Evolutionary conservation across 2,888 invertebrate species (phyloP), one percentile per base, ranked within the genome.

Genomic region (Synergus umbraculus): DNA sequence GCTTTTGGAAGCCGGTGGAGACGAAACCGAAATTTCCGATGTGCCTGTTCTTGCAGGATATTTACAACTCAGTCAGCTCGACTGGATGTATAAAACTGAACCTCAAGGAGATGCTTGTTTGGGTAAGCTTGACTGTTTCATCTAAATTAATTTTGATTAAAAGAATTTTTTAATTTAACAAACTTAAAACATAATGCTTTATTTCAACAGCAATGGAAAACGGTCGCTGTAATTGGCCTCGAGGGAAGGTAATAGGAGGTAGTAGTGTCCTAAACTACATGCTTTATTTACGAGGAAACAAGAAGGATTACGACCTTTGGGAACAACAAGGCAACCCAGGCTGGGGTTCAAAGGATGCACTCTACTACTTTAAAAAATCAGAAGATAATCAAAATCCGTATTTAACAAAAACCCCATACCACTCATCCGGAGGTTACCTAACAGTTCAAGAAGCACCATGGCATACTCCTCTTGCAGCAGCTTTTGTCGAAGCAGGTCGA

Each of bases 61-160:
- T 89, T 93, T 98, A 78, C 97, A 98, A 91, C 93, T 97, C 12
- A 97, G 97, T 83, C 95, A 97, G 89, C 93, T 98, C 77, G 98
- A 98, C 91, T 98, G 98, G 98, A 96, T 97, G 89, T 98, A 97
- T 91, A 98, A 98, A 92, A 97, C 97, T 1, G 98, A 98, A 90
- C 97, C 98, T 0, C 96, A 97, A 87, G 96, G 96, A 64, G 96
- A 94, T 7, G 94, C 95, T 18, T 97, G 97, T 90, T 93, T 97
- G 89, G 97, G 97, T 97, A 93, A 90, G 80, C 44, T 76, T 22
- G 37, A 37, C 15, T 77, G 18, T 64, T 63, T 18, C 5, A 37
- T 37, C 37, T 63, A 44, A 43, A 73, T 13, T 7, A 67, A 46
- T 44, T 54, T 69, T 60, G 29, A 64, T 76, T n/a, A 58, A n/a